These are phyloP conservation scores for Bovichtus diacanthus DNA, from an alignment of 2,797 vertebrate species.

Conservation along the genomic window DNA sequence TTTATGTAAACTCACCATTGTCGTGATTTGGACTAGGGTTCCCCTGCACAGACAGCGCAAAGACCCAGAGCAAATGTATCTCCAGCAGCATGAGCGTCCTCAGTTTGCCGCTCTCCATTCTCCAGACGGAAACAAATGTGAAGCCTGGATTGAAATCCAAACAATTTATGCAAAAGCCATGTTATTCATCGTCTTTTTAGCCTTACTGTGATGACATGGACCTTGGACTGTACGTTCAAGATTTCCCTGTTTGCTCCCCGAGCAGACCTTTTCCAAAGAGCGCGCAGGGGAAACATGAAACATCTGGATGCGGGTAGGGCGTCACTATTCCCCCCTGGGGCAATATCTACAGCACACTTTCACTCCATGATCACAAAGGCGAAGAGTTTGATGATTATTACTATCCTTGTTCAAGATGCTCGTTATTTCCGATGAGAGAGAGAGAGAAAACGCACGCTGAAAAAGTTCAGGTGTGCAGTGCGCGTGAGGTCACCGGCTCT, in stretches of 20 bases:
- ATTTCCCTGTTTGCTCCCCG: constrained; percentile 16
- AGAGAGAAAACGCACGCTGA: not conserved
- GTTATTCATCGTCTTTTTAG: not conserved
- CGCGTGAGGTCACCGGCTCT: constrained; percentile 40
- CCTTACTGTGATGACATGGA: constrained; percentile 12
- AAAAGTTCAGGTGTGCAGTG: constrained; percentile 67
- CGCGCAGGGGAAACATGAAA: constrained; percentile 74
- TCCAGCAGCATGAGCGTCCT: constrained; percentile 61
- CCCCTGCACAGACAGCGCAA: constrained; percentile 53
- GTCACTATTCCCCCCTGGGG: constrained; percentile 66
- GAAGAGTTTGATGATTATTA: constrained; percentile 6
- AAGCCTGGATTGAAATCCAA: constrained; percentile 10
- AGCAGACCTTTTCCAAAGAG: constrained; percentile 47
- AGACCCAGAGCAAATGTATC: constrained; percentile 67
- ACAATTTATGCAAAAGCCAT: constrained; percentile 22
- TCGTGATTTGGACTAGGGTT: constrained; percentile 39
- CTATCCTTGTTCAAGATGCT: not conserved
- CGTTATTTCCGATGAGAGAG: not conserved
- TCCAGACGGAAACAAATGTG: constrained; percentile 14
- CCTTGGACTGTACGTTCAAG: not conserved
- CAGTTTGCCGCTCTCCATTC: constrained; percentile 72
- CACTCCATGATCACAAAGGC: constrained; percentile 38
- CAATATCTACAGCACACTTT: constrained; percentile 39
- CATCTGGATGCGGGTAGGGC: constrained; percentile 83
- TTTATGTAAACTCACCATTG: constrained; percentile 71